Conservation (phyloP, 2,888 invertebrate species). For the Aspidiotus destructor region DNA sequence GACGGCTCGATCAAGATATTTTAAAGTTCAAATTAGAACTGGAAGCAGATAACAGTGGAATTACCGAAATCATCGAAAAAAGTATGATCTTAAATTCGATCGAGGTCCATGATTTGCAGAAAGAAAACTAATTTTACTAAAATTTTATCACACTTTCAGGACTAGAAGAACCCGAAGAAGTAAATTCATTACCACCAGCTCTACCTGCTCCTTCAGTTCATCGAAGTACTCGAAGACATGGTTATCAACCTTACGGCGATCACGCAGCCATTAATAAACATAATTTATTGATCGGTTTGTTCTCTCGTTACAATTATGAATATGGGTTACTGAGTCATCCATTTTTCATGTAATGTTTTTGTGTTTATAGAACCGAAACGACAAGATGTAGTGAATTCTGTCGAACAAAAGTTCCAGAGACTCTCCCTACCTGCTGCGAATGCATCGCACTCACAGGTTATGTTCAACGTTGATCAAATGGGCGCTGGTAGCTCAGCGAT, state of each 20-base stretch:
- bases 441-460: slow-evolving; percentile 23
- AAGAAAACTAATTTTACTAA: not conserved
- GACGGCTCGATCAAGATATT: slow-evolving; percentile 78
- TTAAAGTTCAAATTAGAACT: slow-evolving; percentile 98
- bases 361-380: slow-evolving; percentile 4
- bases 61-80: slow-evolving; percentile 90
- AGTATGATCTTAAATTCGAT: slow-evolving; percentile 40
- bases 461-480: slow-evolving; percentile 47
- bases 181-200: not conserved
- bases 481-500: slow-evolving; percentile 82
- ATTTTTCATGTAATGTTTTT: too few relatives aligned
- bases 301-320: too few relatives aligned
- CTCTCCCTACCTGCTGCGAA: slow-evolving; percentile 13
- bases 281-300: not conserved
- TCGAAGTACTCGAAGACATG: slow-evolving; percentile 16
- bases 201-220: not conserved
- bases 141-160: slow-evolving; percentile 1
- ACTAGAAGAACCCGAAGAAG: slow-evolving; percentile 25
- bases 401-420: slow-evolving; percentile 20
- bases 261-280: slow-evolving; percentile 10
- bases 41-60: slow-evolving; percentile 97
- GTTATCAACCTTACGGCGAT: slow-evolving; percentile 11
- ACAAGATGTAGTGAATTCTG: slow-evolving; percentile 24
- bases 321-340: too few relatives aligned
- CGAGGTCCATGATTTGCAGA: not conserved